These are phyloP conservation scores for Pelobates cultripes DNA, from an alignment of 2,797 vertebrate species.

Conservation along the genomic window DNA sequence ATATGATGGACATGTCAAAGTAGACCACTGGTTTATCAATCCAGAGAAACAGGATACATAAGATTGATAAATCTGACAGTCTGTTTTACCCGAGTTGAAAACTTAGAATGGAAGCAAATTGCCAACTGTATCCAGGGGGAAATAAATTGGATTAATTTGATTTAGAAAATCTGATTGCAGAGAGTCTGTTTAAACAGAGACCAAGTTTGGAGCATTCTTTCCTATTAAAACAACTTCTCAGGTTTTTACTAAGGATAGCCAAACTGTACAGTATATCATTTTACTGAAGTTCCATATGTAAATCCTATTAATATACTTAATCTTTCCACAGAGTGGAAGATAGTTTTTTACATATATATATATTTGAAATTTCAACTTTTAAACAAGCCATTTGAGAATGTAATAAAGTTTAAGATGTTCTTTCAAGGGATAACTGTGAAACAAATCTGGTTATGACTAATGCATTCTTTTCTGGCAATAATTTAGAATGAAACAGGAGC, in stretches of 20 bases:
- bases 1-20: not conserved
- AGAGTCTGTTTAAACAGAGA: constrained; percentile 8
- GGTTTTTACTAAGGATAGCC: not conserved
- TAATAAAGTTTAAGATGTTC: constrained; percentile 7
- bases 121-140: constrained; percentile 17
- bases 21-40: not conserved
- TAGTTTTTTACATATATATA: not conserved
- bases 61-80: not conserved
- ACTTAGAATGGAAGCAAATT: constrained; percentile 6
- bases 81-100: not conserved
- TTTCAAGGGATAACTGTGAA: not conserved
- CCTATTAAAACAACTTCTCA: not conserved
- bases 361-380: not conserved
- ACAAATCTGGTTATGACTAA: constrained; percentile 5
- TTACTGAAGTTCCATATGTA: constrained; percentile 10
- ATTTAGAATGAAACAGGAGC: not conserved
- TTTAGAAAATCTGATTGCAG: constrained; percentile 36
- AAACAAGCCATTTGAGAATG: not conserved
- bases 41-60: constrained; percentile 1
- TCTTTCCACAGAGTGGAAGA: not conserved
- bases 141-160: constrained; percentile 22
- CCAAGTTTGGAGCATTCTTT: constrained; percentile 17
- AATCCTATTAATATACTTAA: not conserved
- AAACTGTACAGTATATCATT: constrained; percentile 2
- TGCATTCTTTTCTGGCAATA: not conserved